Evolutionary conservation across 2,113 vertebrate species (phyloP).

Genomic region (Boulengeromyrus knoepffleri): DNA sequence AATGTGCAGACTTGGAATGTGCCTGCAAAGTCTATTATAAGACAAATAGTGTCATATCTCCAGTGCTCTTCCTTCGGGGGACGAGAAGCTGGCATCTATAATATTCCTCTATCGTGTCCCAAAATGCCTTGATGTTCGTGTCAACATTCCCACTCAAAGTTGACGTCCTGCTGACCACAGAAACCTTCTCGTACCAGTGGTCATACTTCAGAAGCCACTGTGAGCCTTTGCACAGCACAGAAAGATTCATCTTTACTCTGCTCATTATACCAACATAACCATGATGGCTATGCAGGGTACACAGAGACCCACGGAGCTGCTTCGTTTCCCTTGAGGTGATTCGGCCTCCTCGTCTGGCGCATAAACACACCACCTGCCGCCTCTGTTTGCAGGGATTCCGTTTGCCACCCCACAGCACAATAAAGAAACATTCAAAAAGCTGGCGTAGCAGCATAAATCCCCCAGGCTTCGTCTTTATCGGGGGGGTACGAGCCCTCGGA

Average conservation of each 20-base stretch:
- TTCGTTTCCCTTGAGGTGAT: neutral
- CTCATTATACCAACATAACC: neutral
- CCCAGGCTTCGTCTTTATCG: neutral
- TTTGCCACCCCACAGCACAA: neutral
- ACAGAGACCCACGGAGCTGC: neutral
- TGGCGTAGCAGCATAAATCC: neutral
- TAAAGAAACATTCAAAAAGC: neutral
- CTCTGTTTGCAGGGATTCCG: neutral
- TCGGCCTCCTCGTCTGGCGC: neutral
- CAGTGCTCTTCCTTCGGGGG: neutral
- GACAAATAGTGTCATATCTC: neutral
- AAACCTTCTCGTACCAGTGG: neutral
- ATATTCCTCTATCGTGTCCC: neutral
- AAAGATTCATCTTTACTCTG: neutral
- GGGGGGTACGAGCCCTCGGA: neutral
- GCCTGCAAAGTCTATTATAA: neutral
- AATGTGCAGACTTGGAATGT: neutral
- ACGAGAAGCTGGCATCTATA: neutral
- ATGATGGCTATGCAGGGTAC: neutral
- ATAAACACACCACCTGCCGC: neutral
- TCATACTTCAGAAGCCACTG: neutral
- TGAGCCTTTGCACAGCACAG: neutral
- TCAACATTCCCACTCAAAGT: neutral
- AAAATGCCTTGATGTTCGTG: neutral
- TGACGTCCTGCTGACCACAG: neutral